These are phyloP conservation scores for Baronia brevicornis DNA, from an alignment of 2,888 invertebrate genomes.

Conservation along the genomic window DNA sequence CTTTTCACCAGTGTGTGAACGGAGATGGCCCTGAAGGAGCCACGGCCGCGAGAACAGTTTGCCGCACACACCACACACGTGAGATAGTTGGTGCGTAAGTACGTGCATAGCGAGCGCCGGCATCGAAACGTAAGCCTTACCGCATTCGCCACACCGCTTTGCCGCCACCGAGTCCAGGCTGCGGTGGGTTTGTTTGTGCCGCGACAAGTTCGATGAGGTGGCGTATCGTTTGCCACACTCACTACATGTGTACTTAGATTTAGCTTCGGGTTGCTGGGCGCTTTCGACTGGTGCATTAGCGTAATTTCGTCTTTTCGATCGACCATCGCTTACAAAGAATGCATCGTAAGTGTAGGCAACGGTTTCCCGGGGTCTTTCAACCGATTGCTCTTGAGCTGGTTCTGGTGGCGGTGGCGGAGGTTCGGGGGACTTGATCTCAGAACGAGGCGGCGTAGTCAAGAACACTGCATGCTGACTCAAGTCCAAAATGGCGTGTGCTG, in stretches of 20 bases:
- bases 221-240: slow-evolving; percentile 95
- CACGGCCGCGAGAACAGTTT: slow-evolving; percentile 97
- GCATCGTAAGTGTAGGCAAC: slow-evolving; percentile 93
- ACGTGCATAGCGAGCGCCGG: slow-evolving; percentile 98
- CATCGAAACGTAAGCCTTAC: slow-evolving; percentile 98
- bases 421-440: slow-evolving; percentile 38
- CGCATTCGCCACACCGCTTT: slow-evolving; percentile 95
- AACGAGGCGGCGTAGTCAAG: slow-evolving; percentile 73
- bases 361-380: slow-evolving; percentile 77
- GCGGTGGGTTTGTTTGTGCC: slow-evolving; percentile 94
- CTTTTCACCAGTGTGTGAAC: slow-evolving; percentile 96
- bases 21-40: slow-evolving; percentile 91
- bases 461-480: slow-evolving; percentile 90
- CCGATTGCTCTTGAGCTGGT: slow-evolving; percentile 23
- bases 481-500: slow-evolving; percentile 92
- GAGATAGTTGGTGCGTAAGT: slow-evolving; percentile 94
- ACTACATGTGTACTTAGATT: slow-evolving; percentile 79
- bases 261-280: slow-evolving; percentile 50
- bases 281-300: slow-evolving; percentile 55
- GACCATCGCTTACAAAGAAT: slow-evolving; percentile 92
- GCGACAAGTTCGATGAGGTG: slow-evolving; percentile 91
- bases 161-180: slow-evolving; percentile 95
- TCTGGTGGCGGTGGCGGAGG: slow-evolving; percentile 30
- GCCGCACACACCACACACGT: slow-evolving; percentile 95
- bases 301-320: slow-evolving; percentile 84